Conservation (phyloP, 2,113 vertebrate genomes). For the Peromyscus polionotus region DNA sequence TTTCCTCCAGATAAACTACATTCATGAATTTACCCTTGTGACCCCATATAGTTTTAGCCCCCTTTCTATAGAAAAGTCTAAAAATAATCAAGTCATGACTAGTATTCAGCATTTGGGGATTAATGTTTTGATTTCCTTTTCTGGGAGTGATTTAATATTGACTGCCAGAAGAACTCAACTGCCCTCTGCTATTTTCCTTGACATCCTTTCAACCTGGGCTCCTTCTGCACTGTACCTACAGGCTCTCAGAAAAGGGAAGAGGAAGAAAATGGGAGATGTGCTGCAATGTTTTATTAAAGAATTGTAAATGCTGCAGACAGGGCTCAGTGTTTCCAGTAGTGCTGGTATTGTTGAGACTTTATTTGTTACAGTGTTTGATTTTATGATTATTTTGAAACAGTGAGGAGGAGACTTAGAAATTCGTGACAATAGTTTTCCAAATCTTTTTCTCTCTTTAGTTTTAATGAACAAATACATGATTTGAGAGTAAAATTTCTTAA, state of each 20-base stretch:
- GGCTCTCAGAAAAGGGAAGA: neutral
- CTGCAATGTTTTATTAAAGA: neutral
- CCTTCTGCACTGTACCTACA: neutral
- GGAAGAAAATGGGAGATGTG: neutral
- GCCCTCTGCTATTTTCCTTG: neutral
- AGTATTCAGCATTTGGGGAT: neutral
- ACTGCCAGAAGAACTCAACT: neutral
- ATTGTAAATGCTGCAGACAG: neutral
- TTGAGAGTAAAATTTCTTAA: neutral
- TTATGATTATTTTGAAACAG: neutral
- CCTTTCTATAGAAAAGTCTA: neutral
- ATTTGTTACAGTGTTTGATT: neutral
- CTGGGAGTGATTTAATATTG: neutral
- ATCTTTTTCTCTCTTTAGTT: slow-evolving; percentile 2
- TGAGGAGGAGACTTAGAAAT: neutral
- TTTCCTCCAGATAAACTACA: neutral
- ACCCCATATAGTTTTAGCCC: neutral
- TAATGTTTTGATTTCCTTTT: neutral
- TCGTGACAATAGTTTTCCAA: neutral
- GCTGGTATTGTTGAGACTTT: neutral
- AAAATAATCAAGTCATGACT: neutral
- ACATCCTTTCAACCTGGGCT: neutral
- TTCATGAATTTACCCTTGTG: neutral
- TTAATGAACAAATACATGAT: slow-evolving; percentile 61
- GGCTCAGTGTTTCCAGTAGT: neutral